Evolutionary conservation across 2,797 vertebrate species (phyloP), one percentile per base, ranked within the genome.

Genomic region (Fratercula arctica): DNA sequence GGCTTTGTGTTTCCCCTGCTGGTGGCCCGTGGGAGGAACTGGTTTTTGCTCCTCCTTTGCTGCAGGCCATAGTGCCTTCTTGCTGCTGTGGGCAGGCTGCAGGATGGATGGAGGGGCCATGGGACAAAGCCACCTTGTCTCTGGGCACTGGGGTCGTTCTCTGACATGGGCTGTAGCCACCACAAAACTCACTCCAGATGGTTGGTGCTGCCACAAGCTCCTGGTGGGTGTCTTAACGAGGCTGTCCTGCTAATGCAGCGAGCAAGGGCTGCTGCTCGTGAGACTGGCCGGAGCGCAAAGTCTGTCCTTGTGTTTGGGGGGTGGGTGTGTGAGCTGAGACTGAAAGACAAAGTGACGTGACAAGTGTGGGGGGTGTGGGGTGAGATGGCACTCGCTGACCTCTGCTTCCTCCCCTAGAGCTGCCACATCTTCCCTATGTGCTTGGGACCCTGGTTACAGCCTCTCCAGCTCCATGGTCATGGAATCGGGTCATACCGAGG

Each of bases 401-500:
- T 61, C 31, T 37, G 4, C 6, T 59, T 6, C 41, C 9, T 80
- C 60, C 28, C 31, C 33, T 13, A 13, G 1, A n/a, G 82, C 75
- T 56, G 41, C 59, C 56, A 17, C 0, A 0, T 48, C 48, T 64
- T 28, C 37, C 12, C 17, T 0, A 0, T 5, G 16, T 8, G 17
- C 37, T 35, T 37, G 74, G 67, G 66, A 66, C 12, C 1, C 37
- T 16, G 1, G 0, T 83, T 5, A 11, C 37, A 45, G 6, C 64
- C 31, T 35, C 7, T 46, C 61, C 35, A 28, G 43, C 10, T 17
- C 18, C 12, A 0, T 15, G 3, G 1, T 54, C 29, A 31, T 54
- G 31, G 53, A 54, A 54, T 20, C 11, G 39, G 39, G 39, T 41
- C 39, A 41, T 41, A 41, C 11, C 39, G 39, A 41, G 39, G 39